Percentiles rank a stretch among this genome's conserved stretches.
phyloP scores from a whole-genome alignment of 2,113 vertebrate genomes.

The Limnothrissa miodon region DNA sequence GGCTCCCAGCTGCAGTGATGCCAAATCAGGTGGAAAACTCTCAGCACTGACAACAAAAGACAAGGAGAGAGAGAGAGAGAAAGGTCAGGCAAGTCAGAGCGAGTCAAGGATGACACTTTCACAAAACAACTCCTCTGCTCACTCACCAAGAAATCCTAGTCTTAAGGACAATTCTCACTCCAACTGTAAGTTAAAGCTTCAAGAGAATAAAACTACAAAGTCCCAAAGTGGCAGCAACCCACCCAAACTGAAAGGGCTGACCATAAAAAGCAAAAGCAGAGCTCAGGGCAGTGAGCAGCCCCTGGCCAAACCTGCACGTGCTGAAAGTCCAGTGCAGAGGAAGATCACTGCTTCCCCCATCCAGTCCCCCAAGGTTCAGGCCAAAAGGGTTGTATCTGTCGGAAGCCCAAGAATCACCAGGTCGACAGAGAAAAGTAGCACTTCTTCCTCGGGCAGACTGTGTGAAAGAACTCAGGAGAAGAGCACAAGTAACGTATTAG shows the following conservation, averaged over 20 bases:
- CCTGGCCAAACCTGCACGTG: conserved; percentile 43
- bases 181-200: conserved; percentile 60
- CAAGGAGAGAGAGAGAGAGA: conserved; percentile 57
- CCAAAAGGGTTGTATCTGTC: conserved; percentile 27
- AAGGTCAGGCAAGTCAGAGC: conserved; percentile 23
- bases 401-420: conserved; percentile 36
- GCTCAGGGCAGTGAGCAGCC: conserved; percentile 61
- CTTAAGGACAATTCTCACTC: conserved; percentile 63
- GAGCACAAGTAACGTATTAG: background rate
- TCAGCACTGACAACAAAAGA: conserved; percentile 57
- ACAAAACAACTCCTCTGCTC: conserved; percentile 53
- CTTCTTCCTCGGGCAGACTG: conserved; percentile 23
- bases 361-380: conserved; percentile 58
- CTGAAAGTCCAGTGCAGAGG: conserved; percentile 58
- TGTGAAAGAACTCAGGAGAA: conserved; percentile 23
- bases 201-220: conserved; percentile 64
- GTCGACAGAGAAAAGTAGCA: conserved; percentile 31
- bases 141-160: conserved; percentile 45
- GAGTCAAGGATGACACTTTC: conserved; percentile 55
- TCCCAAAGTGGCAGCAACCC: conserved; percentile 57
- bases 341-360: conserved; percentile 64
- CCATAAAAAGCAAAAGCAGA: conserved; percentile 74
- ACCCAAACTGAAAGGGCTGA: conserved; percentile 76
- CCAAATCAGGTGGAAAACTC: conserved; percentile 22
- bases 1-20: conserved; percentile 56